Evolutionary conservation across 1,140 invertebrate genomes (phyloP), one percentile per base, ranked within the genome.

Genomic region (Mactra quadrangularis): DNA sequence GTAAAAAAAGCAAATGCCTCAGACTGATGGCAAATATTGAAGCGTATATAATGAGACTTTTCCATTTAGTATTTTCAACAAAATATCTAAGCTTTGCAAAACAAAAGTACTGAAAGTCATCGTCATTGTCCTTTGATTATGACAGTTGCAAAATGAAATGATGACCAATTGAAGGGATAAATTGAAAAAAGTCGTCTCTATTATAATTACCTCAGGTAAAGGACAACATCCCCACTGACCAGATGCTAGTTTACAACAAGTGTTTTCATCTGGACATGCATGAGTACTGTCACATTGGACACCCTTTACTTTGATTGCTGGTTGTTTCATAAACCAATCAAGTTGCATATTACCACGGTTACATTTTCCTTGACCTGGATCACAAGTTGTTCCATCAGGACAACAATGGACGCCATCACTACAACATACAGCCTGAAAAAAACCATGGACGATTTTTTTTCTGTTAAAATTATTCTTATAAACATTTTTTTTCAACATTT

Each of bases 141-240:
- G n/a, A n/a, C n/a, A n/a, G n/a, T n/a, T n/a, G n/a, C n/a, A n/a
- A n/a, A n/a, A n/a, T n/a, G n/a, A n/a, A n/a, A n/a, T n/a, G n/a
- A n/a, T n/a, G n/a, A n/a, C n/a, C n/a, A n/a, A n/a, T n/a, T n/a
- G n/a, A n/a, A n/a, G n/a, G n/a, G n/a, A n/a, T n/a, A n/a, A n/a
- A n/a, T n/a, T n/a, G 45, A 47, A 19, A 9, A 11, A 11, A 11
- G 45, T 19, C 45, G 9, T 47, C 45, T 47, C 45, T 19, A 47
- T 19, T 55, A 83, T 27, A 72, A 64, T 71, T 86, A 90, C 90
- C 45, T 90, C 77, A 27, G 85, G 74, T 27, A 89, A 86, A 13
- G 93, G 92, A 84, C 93, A 94, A 62, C 93, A 94, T 29, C 93
- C 93, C 60, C 88, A 94, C 3, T 84, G 52, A 17, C 90, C 92